Base-by-base conservation (phyloP, 2,797 vertebrate species). In the Schizopygopsis malacanthus region DNA sequence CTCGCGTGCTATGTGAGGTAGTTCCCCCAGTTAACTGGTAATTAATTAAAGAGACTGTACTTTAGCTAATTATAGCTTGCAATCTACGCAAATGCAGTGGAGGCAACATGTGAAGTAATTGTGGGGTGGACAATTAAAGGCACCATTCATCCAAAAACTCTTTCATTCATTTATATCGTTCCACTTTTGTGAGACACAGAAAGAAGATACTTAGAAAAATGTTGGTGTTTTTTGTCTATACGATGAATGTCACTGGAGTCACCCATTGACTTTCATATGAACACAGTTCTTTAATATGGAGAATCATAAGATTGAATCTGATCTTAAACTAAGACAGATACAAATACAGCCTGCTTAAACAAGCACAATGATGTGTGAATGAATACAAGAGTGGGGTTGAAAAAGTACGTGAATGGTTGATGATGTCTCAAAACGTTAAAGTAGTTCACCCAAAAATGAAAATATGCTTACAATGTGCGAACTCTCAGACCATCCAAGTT, bases 51-150 rank as follows among this genome's bases (percentile, higher is more conserved):
- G 61, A 67, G 16, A 67, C 43, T 47, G 56, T 63, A 13, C 25
- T 67, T 67, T 80, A 22, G 25, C 16, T 79, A 79, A 79, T 59
- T 61, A 78, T 59, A 59, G 37, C 52, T 56, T 54, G 52, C 52
- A 37, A 59, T 54, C 4, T 78, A 59, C 12, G 7, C 37, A 59
- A 59, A 59, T 78, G 33, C 6, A 22, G 16, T 37, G 10, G 47
- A 77, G 73, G 16, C 52, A 20, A 33, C 22, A 47, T 37, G 73
- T 13, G 25, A 37, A 12, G 73, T 33, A 39, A 56, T 11, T 28
- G 25, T 37, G 50, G 28, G 50, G 4, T 63, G 25, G 25, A 63
- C 70, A 45, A 25, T 16, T 45, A 72, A 72, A 25, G 41, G 37
- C 7, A 4, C 9, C 20, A 22, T 12, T 39, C 67, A 22, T 5